Evolutionary conservation across 2,888 invertebrate genomes (phyloP).

Genomic region (Cinara cedri): DNA sequence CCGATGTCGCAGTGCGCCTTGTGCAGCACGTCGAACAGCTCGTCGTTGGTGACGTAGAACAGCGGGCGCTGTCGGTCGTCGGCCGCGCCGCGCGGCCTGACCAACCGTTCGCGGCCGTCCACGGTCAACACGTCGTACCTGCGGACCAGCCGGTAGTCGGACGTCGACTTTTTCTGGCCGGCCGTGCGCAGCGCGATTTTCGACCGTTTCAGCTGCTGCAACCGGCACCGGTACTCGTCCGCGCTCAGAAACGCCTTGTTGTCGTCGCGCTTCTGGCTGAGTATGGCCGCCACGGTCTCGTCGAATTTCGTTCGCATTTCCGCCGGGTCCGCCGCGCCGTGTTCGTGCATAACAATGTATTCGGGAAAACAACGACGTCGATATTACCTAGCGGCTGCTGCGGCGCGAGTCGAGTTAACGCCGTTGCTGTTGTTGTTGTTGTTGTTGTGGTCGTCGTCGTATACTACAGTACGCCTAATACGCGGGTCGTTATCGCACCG

Average conservation of each 20-base stretch:
- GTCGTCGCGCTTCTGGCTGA: background rate
- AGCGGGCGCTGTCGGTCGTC: no score
- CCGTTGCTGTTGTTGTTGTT: no score
- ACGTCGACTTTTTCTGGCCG: no score
- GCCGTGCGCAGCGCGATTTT: no score
- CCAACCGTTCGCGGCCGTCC: background rate
- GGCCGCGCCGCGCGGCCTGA: background rate
- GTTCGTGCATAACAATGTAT: no score
- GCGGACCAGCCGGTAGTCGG: background rate
- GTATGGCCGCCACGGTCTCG: background rate
- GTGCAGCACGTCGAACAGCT: constrained; percentile 23
- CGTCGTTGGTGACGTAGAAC: constrained; percentile 1
- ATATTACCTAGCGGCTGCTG: no score
- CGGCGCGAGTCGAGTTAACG: no score
- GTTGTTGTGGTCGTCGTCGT: no score
- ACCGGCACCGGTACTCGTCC: background rate
- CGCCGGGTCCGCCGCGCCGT: no score
- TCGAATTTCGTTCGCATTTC: background rate
- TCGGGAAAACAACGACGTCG: no score
- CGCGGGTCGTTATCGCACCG: no score
- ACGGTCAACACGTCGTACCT: background rate
- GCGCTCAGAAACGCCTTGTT: background rate
- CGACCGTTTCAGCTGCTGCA: background rate
- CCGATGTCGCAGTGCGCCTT: background rate
- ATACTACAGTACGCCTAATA: no score